These are phyloP conservation scores for Abramis brama DNA, from an alignment of 2,113 vertebrate species.

Conservation along the genomic window DNA sequence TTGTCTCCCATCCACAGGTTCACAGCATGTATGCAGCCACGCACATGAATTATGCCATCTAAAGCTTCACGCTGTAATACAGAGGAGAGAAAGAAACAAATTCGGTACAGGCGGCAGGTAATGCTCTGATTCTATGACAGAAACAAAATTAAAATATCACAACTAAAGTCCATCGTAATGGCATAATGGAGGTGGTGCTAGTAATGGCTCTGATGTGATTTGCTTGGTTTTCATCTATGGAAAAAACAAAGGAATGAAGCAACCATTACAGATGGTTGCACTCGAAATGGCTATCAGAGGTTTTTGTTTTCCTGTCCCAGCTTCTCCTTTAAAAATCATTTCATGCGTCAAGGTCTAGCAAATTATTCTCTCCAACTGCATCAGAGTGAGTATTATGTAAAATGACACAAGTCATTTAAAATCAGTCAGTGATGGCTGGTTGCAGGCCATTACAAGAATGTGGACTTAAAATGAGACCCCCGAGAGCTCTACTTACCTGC, in stretches of 20 bases:
- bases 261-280: conserved; percentile 13
- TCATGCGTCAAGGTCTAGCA: not conserved
- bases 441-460: not conserved
- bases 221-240: conserved; percentile 22
- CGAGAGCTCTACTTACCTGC: conserved; percentile 71
- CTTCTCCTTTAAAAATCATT: conserved; percentile 6
- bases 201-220: conserved; percentile 27
- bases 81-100: not conserved
- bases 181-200: conserved; percentile 24
- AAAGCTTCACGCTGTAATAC: conserved; percentile 80
- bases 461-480: not conserved
- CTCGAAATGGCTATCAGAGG: not conserved
- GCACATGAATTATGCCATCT: conserved; percentile 79
- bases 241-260: conserved; percentile 18
- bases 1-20: conserved; percentile 91
- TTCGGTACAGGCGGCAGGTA: not conserved
- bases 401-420: not conserved
- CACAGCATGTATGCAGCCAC: conserved; percentile 89
- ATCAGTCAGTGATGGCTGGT: not conserved
- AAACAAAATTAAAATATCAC: not conserved
- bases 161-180: not conserved
- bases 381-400: not conserved
- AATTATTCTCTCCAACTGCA: conserved; percentile 1
- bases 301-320: conserved; percentile 5
- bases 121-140: not conserved